A percentile compares a stretch with the other conserved stretches of the same genome.
Evolutionary conservation across 1,140 invertebrate genomes (phyloP).

Genomic region (Chrysopa pallens): DNA sequence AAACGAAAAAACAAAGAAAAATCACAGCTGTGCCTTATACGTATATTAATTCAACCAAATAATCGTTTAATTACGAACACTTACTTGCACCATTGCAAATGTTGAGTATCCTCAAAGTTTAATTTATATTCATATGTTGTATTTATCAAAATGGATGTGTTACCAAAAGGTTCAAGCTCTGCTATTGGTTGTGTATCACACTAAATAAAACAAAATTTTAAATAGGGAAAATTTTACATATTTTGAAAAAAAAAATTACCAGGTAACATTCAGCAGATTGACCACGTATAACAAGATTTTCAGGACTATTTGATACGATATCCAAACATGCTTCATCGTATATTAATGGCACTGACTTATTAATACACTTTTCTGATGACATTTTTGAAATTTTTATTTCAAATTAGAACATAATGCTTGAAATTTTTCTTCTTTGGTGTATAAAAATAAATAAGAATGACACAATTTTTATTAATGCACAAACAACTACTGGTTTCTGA

Average conservation of each 20-base stretch:
- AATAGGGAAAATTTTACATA: slow-evolving; percentile 1
- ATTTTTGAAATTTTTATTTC: not conserved
- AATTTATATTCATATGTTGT: slow-evolving; percentile 25
- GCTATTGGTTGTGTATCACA: slow-evolving; percentile 21
- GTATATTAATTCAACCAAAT: not conserved
- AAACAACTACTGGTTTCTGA: too few species aligned
- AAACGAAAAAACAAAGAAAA: slow-evolving; percentile 12
- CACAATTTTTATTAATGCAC: too few species aligned
- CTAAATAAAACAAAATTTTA: slow-evolving; percentile 11
- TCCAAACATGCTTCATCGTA: slow-evolving; percentile 30
- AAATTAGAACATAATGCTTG: not conserved
- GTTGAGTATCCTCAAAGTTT: slow-evolving; percentile 13
- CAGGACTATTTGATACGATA: slow-evolving; percentile 20
- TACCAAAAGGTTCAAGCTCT: slow-evolving; percentile 14
- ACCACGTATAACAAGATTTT: slow-evolving; percentile 17
- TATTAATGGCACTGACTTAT: slow-evolving; percentile 2
- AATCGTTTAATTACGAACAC: slow-evolving; percentile 7
- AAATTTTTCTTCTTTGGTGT: too few species aligned
- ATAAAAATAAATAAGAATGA: too few species aligned
- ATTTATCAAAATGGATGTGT: slow-evolving; percentile 21
- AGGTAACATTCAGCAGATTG: slow-evolving; percentile 22
- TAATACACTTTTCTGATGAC: not conserved
- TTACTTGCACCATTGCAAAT: slow-evolving; percentile 20
- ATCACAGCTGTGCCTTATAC: slow-evolving; percentile 1
- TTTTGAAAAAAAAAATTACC: slow-evolving; percentile 9